Percentiles rank a stretch among this genome's conserved stretches.
Evolutionary conservation across 2,888 invertebrate genomes (phyloP).

Genomic region (Helleia helle): DNA sequence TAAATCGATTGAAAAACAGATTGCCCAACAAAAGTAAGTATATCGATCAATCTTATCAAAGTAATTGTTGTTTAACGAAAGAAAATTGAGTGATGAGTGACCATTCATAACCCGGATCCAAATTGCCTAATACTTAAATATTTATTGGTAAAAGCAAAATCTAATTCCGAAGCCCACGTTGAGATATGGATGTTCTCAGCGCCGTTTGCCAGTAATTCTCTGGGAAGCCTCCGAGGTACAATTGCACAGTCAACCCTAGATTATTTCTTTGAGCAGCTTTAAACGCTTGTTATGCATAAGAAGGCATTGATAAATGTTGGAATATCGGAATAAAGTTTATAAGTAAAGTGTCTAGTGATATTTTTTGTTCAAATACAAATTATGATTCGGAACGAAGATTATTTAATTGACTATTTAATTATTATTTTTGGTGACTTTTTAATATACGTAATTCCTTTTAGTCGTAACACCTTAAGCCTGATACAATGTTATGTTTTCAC

Average conservation of each 20-base stretch:
- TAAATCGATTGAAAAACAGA: too few relatives aligned
- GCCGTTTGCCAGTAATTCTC: slow-evolving; percentile 26
- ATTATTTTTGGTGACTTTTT: too few relatives aligned
- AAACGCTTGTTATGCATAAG: slow-evolving; percentile 3
- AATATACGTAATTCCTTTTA: too few relatives aligned
- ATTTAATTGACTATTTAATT: too few relatives aligned
- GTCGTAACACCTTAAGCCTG: too few relatives aligned
- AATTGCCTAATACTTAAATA: slow-evolving; percentile 8
- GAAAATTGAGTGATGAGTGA: too few relatives aligned
- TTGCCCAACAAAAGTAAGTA: too few relatives aligned
- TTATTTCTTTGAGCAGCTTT: slow-evolving; percentile 36
- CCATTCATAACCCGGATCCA: not conserved
- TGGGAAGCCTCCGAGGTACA: slow-evolving; percentile 33
- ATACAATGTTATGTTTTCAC: too few relatives aligned
- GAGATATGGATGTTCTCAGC: slow-evolving; percentile 35
- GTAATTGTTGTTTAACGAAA: too few relatives aligned
- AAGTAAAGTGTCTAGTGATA: not conserved
- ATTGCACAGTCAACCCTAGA: slow-evolving; percentile 49
- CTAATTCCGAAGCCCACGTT: slow-evolving; percentile 17
- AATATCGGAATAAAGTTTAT: slow-evolving; percentile 1
- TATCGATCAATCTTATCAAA: too few relatives aligned
- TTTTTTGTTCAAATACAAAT: too few relatives aligned
- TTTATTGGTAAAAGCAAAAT: slow-evolving; percentile 12
- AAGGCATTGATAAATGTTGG: slow-evolving; percentile 3
- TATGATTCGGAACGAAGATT: too few relatives aligned